Conservation (phyloP, 2,888 invertebrate genomes). For the Blastobasis adustella region DNA sequence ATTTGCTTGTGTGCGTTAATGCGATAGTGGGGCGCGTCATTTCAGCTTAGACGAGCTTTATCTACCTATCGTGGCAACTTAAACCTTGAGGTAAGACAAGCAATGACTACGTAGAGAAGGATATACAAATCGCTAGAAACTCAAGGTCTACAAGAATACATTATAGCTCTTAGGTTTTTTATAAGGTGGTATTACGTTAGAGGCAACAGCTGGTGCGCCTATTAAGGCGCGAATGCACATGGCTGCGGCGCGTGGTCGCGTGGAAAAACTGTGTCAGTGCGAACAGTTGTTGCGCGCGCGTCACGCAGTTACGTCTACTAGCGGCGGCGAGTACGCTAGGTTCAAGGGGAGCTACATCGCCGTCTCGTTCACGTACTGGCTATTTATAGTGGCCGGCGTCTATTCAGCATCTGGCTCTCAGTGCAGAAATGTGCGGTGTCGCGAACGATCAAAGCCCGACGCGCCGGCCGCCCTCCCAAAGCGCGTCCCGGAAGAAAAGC, state of each 20-base stretch:
- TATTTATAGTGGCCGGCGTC: constrained; percentile 67
- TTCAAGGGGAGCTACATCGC: constrained; percentile 72
- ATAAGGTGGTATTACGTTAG: too few relatives aligned
- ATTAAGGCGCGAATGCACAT: constrained; percentile 53
- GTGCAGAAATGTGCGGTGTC: constrained; percentile 69
- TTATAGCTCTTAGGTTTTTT: too few relatives aligned
- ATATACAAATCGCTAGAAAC: too few relatives aligned
- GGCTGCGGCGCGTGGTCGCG: constrained; percentile 61
- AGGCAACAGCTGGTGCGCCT: constrained; percentile 41
- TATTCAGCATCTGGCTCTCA: constrained; percentile 66
- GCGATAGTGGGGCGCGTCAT: too few relatives aligned
- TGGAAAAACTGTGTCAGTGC: constrained; percentile 66
- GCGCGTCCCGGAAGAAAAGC: constrained; percentile 34
- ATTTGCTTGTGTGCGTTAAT: too few relatives aligned
- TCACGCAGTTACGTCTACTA: constrained; percentile 54
- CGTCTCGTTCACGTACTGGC: constrained; percentile 56
- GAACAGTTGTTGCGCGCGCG: constrained; percentile 61
- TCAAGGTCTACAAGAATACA: too few relatives aligned
- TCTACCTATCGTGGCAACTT: too few relatives aligned
- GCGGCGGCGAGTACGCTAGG: constrained; percentile 43
- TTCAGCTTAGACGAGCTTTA: too few relatives aligned
- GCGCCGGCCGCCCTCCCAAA: constrained; percentile 37
- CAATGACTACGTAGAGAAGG: too few relatives aligned
- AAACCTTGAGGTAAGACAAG: too few relatives aligned
- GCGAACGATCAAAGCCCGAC: constrained; percentile 53